Base-by-base conservation (phyloP, 1,140 invertebrate species). In the Lutraria rhynchaena region DNA sequence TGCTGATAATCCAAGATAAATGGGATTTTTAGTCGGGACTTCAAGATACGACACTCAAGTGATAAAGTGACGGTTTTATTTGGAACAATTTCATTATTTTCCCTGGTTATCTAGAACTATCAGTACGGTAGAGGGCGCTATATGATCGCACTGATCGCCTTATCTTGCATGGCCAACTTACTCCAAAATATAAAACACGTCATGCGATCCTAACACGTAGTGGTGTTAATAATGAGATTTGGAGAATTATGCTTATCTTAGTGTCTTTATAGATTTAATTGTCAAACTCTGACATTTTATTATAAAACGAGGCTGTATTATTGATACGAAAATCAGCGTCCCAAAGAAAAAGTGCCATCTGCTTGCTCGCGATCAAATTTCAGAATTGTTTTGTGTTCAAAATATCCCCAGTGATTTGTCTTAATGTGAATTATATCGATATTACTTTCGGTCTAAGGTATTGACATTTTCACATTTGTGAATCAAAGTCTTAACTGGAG, bases 11-110 rank as follows among this genome's bases (percentile, higher is more conserved):
- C 65, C 76, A 11, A 69, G 76, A 80, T 69, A 80, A 70, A 80
- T 80, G 76, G 65, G 22, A 53, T 46, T 80, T 69, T 80, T 69
- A 69, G 76, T 80, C 76, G 51, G 63, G 55, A 67, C 46, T 46
- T 31, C 37, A 49, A 55, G 76, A 80, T 80, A 80, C 46, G 76
- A 67, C 65, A 69, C 33, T 33, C 11, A 9, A 27, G 76, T 80
- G 76, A 80, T 80, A 80, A 80, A 80, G 63, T 60, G 76, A 69
- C 63, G 76, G 76, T 53, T 80, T 80, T 80, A 80, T 80, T 70
- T 27, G 65, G 76, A 80, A 70, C 63, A 57, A 53, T 80, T 80
- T 80, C 76, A 80, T 80, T 80, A 80, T 70, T 80, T 80, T 80
- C 63, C 37, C 33, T 31, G 44, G 31, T 60, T 80, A 80, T 80